Evolutionary conservation across 1,140 invertebrate species (phyloP).

Genomic region (Drosophila dunni): DNA sequence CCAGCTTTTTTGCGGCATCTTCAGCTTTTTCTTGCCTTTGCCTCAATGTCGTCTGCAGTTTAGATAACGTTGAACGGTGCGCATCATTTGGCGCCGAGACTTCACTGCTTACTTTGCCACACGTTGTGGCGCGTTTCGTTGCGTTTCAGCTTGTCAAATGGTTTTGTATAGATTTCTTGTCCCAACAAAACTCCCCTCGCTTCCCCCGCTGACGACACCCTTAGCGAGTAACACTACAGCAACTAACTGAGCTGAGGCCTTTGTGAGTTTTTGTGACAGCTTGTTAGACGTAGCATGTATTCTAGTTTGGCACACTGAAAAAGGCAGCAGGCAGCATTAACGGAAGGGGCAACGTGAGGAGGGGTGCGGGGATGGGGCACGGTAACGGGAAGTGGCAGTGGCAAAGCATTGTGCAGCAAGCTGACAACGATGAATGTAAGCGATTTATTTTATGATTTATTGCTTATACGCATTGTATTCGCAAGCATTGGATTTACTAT

Average conservation of each 20-base stretch:
- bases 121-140: slow-evolving; percentile 31
- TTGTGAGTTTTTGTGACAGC: slow-evolving; percentile 73
- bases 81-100: slow-evolving; percentile 74
- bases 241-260: slow-evolving; percentile 39
- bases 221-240: not conserved
- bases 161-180: slow-evolving; percentile 75
- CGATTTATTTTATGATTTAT: slow-evolving; percentile 83
- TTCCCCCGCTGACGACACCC: not conserved
- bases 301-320: slow-evolving; percentile 28
- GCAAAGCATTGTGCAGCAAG: slow-evolving; percentile 65
- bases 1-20: not conserved
- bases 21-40: not conserved
- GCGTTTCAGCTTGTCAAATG: slow-evolving; percentile 73
- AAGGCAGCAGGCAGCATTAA: not conserved
- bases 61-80: slow-evolving; percentile 74
- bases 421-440: slow-evolving; percentile 81
- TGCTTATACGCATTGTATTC: slow-evolving; percentile 76
- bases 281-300: slow-evolving; percentile 74
- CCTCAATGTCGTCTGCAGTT: slow-evolving; percentile 59
- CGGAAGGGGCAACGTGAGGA: too few relatives aligned
- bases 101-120: slow-evolving; percentile 77
- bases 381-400: slow-evolving; percentile 18
- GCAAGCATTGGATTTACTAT: slow-evolving; percentile 53
- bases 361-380: not conserved
- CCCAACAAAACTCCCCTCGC: not conserved